A percentile compares a stretch with the other conserved stretches of the same genome.
phyloP scores from a whole-genome alignment of 2,797 vertebrate species.

The Tarsius wallacei region DNA sequence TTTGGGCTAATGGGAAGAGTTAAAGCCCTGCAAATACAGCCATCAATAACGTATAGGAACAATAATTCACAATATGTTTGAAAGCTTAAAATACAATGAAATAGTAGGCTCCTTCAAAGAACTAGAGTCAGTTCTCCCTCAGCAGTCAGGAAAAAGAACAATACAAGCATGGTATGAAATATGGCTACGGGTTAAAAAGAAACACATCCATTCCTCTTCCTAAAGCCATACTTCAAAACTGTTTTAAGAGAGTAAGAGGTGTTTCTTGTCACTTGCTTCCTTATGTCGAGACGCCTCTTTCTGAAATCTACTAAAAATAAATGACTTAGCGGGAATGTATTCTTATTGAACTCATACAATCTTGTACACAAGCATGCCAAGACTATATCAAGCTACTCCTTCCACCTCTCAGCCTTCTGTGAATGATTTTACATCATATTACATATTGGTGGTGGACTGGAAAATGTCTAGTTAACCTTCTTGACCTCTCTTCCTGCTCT shows the following conservation, averaged over 20 bases:
- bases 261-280: background rate
- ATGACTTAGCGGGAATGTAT: background rate
- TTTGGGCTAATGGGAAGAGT: background rate
- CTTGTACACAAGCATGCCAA: background rate
- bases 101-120: background rate
- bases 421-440: background rate
- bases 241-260: background rate
- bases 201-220: background rate
- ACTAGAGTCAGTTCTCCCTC: background rate
- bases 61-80: background rate
- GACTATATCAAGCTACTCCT: background rate
- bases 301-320: background rate
- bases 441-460: background rate
- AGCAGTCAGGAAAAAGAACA: background rate
- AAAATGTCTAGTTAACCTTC: background rate
- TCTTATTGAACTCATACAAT: background rate
- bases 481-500: background rate
- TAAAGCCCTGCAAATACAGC: background rate
- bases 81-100: background rate
- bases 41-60: background rate
- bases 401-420: background rate
- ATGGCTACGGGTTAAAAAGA: background rate
- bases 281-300: background rate
- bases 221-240: background rate
- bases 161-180: background rate